A percentile compares a stretch with the other conserved stretches of the same genome.
Evolutionary conservation across 2,888 invertebrate species (phyloP).

Genomic region (Tolmerus cingulatus): DNA sequence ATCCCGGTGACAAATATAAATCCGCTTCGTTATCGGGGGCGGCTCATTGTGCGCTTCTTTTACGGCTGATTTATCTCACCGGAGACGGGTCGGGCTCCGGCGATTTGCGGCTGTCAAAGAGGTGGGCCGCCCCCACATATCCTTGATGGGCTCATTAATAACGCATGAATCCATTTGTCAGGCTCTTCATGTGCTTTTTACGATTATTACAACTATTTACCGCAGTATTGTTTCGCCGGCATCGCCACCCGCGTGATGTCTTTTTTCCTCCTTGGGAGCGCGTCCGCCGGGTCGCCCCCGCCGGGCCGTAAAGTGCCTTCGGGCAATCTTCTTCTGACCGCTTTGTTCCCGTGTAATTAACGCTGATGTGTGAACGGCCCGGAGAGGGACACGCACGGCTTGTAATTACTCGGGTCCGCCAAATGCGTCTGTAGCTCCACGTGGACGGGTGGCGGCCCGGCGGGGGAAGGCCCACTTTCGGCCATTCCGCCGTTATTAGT

Average conservation of each 20-base stretch:
- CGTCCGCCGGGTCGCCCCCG: not conserved
- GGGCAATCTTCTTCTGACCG: conserved; percentile 28
- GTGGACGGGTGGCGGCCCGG: not conserved
- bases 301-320: not conserved
- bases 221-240: conserved; percentile 44
- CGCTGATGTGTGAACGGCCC: conserved; percentile 45
- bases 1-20: conserved; percentile 20
- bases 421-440: not conserved
- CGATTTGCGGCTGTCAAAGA: not conserved
- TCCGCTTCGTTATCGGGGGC: not conserved
- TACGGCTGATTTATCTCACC: not conserved
- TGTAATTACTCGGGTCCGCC: conserved; percentile 33
- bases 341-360: conserved; percentile 45
- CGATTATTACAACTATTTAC: conserved; percentile 50
- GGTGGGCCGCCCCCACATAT: conserved; percentile 26
- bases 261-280: conserved; percentile 30
- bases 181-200: conserved; percentile 49
- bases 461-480: not conserved
- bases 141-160: conserved; percentile 47
- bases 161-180: conserved; percentile 49
- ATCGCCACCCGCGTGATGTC: conserved; percentile 39
- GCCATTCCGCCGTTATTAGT: conserved; percentile 23
- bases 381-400: conserved; percentile 27
- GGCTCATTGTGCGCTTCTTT: not conserved
- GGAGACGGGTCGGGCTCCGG: not conserved